A percentile compares a stretch with the other conserved stretches of the same genome.
phyloP scores from a whole-genome alignment of 1,140 invertebrate genomes.

The Zaprionus nigranus region DNA sequence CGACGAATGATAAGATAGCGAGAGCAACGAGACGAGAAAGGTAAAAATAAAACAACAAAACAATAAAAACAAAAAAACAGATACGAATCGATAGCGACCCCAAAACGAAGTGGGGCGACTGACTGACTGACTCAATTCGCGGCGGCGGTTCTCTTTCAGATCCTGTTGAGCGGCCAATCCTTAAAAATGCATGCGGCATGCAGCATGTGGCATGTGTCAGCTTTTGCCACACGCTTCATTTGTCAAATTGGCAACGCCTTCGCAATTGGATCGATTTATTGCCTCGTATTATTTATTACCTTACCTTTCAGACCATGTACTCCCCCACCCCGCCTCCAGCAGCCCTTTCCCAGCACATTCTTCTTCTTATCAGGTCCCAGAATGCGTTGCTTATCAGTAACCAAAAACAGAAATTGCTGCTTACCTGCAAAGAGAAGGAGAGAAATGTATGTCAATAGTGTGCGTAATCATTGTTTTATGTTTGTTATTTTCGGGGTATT shows the following conservation, averaged over 20 bases:
- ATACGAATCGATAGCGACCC: constrained; percentile 1
- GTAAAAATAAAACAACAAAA: too few relatives aligned
- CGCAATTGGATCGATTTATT: constrained; percentile 19
- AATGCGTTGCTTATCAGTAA: constrained; percentile 14
- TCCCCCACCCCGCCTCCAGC: background rate
- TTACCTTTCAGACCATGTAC: background rate
- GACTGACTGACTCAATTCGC: background rate
- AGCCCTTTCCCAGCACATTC: background rate
- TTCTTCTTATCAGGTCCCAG: background rate
- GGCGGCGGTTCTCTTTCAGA: background rate
- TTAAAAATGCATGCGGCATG: background rate
- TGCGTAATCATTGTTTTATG: constrained; percentile 14
- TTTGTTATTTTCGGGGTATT: background rate
- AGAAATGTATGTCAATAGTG: constrained; percentile 31
- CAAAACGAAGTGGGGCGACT: background rate
- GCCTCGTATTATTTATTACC: constrained; percentile 15
- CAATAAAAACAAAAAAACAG: constrained; percentile 10
- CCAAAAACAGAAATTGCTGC: constrained; percentile 20
- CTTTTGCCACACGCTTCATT: constrained; percentile 56
- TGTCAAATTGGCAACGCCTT: constrained; percentile 47
- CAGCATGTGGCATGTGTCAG: constrained; percentile 48
- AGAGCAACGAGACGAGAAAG: background rate
- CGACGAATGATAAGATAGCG: constrained; percentile 32
- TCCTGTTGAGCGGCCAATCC: background rate
- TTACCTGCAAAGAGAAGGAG: constrained; percentile 40